phyloP scores from a whole-genome alignment of 2,113 vertebrate species.

The Nibea coibor region DNA sequence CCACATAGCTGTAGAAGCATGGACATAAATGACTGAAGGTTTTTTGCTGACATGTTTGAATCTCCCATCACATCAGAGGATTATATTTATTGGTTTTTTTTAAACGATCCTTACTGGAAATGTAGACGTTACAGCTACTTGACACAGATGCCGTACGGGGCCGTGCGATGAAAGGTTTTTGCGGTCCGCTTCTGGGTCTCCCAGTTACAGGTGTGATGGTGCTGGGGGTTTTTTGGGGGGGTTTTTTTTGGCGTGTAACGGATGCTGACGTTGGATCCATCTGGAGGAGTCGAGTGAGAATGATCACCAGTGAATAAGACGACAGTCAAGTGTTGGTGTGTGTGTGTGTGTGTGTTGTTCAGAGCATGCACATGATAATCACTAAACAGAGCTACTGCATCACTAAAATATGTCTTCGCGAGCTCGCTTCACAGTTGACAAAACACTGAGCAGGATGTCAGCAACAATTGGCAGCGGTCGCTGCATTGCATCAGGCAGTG shows the following conservation, averaged over 20 bases:
- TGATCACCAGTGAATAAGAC: constrained; percentile 19
- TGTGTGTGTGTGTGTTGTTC: neutral
- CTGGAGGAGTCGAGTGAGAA: constrained; percentile 37
- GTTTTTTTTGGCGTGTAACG: constrained; percentile 21
- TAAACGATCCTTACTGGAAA: constrained; percentile 46
- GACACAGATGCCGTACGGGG: constrained; percentile 45
- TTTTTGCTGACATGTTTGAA: constrained; percentile 38
- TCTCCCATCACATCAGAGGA: constrained; percentile 45
- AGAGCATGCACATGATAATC: constrained; percentile 30
- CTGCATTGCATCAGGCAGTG: constrained; percentile 62
- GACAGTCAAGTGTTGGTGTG: constrained; percentile 1
- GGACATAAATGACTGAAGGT: constrained; percentile 42
- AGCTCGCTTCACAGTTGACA: constrained; percentile 73
- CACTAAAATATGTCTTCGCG: constrained; percentile 58
- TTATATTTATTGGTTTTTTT: constrained; percentile 23
- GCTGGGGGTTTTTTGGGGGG: neutral
- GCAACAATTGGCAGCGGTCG: constrained; percentile 72
- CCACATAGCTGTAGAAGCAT: constrained; percentile 57
- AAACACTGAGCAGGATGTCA: constrained; percentile 74
- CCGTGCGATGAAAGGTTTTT: constrained; percentile 31
- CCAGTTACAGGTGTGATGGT: constrained; percentile 48
- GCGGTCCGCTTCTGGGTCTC: constrained; percentile 53
- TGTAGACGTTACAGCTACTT: constrained; percentile 49
- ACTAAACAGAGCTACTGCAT: constrained; percentile 30
- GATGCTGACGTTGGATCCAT: constrained; percentile 39